Base-by-base conservation (phyloP, 2,888 invertebrate genomes). In the Sphinx pinastri region DNA sequence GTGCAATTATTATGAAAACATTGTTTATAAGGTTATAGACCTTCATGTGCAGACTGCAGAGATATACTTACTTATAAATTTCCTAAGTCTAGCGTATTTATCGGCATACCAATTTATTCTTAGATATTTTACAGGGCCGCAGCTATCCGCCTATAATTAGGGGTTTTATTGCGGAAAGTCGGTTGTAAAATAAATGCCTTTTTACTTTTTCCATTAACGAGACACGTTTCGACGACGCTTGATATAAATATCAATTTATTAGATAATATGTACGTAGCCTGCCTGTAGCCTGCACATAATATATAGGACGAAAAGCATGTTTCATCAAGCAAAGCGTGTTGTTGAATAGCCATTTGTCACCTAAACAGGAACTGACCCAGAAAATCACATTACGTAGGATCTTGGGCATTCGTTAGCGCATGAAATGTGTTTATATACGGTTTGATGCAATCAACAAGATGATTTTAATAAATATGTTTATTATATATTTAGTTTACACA, bases 331-430 rank as follows among this genome's bases (percentile, higher is more conserved):
- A 66, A 58, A 67, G 68, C 55, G 25, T 38, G 38, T 63, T 69
- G 71, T 52, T 73, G 72, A 74, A 74, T 76, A 71, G 76, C 75
- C 80, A 83, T 83, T 83, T 82, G 77, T 73, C 74, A 74, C 75
- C 68, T 73, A 60, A 86, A 81, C 77, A 85, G 86, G 86, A 87
- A 84, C 77, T 85, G 87, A 79, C 87, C 87, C 76, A 83, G 82
- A 84, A 86, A 81, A 49, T 49, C 47, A 49, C 47, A 63, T 63
- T 63, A 63, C 47, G 38, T 13, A 8, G 58, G 47, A 49, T 63
- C 63, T 47, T 49, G 19, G 47, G 45, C 63, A 49, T 63, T 63
- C 19, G 63, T 63, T 63, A 49, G 49, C 19, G 19, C 49, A 12
- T 13, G 63, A 19, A 49, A 63, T 63, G 49, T 63, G 63, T 63